Percentiles rank a stretch among this genome's conserved stretches.
These are phyloP conservation scores for Mesoclemmys tuberculata DNA, from an alignment of 2,113 vertebrate genomes.

Conservation along the genomic window DNA sequence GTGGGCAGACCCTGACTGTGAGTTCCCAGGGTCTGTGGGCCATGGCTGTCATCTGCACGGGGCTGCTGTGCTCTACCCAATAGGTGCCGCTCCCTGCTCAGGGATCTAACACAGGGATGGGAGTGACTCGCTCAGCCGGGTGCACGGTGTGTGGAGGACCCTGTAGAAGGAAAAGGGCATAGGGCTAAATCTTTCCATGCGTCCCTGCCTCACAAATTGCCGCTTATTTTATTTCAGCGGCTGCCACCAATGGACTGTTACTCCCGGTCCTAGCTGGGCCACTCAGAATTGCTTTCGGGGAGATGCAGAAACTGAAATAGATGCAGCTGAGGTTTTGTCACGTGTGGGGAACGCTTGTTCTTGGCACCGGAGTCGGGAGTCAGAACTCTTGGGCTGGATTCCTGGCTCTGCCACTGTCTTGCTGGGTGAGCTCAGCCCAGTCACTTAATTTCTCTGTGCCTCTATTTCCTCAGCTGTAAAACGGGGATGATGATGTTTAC, in stretches of 20 bases:
- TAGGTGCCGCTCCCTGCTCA: too few species aligned
- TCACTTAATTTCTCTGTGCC: not conserved
- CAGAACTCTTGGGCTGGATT: not conserved
- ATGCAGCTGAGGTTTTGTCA: not conserved
- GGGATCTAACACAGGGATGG: not conserved
- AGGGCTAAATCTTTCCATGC: not conserved
- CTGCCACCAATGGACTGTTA: not conserved
- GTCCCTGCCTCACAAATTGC: not conserved
- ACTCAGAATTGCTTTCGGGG: too few species aligned
- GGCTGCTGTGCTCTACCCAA: not conserved
- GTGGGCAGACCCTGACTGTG: too few species aligned
- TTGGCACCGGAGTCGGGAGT: not conserved
- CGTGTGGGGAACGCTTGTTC: rapidly evolving
- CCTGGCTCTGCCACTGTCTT: not conserved
- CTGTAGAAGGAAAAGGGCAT: not conserved
- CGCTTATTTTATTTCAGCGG: not conserved
- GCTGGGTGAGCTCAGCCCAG: not conserved
- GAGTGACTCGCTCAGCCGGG: not conserved
- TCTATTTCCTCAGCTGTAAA: not conserved
- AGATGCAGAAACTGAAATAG: too few species aligned
- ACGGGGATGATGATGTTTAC: not conserved
- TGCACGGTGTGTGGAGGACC: not conserved
- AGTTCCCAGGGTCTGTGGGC: too few species aligned
- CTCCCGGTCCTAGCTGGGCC: not conserved
- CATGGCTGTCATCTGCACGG: not conserved